phyloP scores from a whole-genome alignment of 2,888 invertebrate species.

The Mesorhabditis sp. region DNA sequence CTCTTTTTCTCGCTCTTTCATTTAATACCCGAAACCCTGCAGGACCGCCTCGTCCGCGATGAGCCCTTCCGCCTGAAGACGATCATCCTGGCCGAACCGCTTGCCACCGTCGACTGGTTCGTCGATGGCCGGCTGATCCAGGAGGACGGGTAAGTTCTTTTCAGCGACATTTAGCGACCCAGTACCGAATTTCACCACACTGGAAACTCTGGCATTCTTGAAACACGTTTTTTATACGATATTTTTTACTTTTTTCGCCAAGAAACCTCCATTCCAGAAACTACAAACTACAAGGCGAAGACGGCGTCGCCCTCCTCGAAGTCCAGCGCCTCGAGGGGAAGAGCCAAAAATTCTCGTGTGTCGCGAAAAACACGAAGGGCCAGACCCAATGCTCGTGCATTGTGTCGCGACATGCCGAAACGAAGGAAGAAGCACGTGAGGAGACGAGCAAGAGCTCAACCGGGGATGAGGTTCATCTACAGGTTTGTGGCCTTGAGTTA shows the following conservation, averaged over 20 bases:
- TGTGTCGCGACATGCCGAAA: neutral
- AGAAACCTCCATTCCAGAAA: conserved; percentile 18
- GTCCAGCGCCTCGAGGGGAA: conserved; percentile 6
- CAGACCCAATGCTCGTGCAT: neutral
- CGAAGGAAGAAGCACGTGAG: neutral
- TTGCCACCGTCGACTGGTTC: conserved; percentile 52
- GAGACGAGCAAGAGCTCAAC: neutral
- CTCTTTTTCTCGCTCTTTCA: too few species aligned
- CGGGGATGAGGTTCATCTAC: conserved; percentile 9
- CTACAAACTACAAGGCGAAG: conserved; percentile 23
- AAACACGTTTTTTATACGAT: neutral
- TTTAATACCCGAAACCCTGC: conserved; percentile 12
- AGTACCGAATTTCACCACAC: neutral
- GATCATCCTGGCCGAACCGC: conserved; percentile 58
- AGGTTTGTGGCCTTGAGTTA: neutral
- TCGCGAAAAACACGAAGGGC: neutral
- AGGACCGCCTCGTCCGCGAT: neutral
- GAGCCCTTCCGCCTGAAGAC: conserved; percentile 33
- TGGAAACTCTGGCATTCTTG: conserved; percentile 8
- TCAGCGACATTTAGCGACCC: conserved; percentile 15
- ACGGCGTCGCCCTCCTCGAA: conserved; percentile 18
- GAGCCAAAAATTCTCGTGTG: conserved; percentile 11
- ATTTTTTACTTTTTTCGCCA: conserved; percentile 8
- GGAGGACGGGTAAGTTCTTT: conserved; percentile 9
- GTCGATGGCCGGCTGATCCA: conserved; percentile 32